phyloP scores from a whole-genome alignment of 2,113 vertebrate genomes.

The Hiodon tergisus region DNA sequence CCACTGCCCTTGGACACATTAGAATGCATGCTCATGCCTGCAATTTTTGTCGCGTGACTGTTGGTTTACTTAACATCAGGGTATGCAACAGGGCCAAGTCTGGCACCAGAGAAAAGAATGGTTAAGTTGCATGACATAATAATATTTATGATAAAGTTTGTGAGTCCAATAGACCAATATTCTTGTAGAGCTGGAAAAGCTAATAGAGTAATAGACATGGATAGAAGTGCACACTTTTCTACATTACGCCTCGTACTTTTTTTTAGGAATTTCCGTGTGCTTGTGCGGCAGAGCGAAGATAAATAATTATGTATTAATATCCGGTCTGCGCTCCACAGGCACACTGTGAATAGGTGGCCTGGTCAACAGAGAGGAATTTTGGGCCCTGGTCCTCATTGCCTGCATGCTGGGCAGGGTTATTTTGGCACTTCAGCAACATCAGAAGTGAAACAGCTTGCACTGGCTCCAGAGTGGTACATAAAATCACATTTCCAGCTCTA shows the following conservation, averaged over 20 bases:
- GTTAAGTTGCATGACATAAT: too few species aligned
- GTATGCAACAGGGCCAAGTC: too few species aligned
- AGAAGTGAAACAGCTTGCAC: slow-evolving; percentile 10
- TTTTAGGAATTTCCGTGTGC: not conserved
- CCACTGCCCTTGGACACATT: too few species aligned
- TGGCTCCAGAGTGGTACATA: slow-evolving; percentile 13
- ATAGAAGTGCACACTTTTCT: not conserved
- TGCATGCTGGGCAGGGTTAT: slow-evolving; percentile 18
- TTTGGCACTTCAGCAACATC: slow-evolving; percentile 40
- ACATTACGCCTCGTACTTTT: not conserved
- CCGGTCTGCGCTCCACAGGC: slow-evolving; percentile 17
- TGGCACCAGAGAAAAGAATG: too few species aligned
- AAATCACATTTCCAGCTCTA: not conserved
- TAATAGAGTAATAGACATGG: not conserved
- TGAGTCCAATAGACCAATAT: too few species aligned
- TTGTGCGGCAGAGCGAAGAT: not conserved
- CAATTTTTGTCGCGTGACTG: too few species aligned
- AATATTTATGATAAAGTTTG: too few species aligned
- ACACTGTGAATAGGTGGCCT: slow-evolving; percentile 18
- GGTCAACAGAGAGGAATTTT: slow-evolving; percentile 49
- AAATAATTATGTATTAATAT: slow-evolving; percentile 21
- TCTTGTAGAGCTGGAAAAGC: too few species aligned
- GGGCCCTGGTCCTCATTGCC: slow-evolving; percentile 39
- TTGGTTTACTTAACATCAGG: too few species aligned
- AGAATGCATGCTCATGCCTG: too few species aligned